Evolutionary conservation across 2,113 vertebrate species (phyloP).

Genomic region (Amblyornis subalaris): DNA sequence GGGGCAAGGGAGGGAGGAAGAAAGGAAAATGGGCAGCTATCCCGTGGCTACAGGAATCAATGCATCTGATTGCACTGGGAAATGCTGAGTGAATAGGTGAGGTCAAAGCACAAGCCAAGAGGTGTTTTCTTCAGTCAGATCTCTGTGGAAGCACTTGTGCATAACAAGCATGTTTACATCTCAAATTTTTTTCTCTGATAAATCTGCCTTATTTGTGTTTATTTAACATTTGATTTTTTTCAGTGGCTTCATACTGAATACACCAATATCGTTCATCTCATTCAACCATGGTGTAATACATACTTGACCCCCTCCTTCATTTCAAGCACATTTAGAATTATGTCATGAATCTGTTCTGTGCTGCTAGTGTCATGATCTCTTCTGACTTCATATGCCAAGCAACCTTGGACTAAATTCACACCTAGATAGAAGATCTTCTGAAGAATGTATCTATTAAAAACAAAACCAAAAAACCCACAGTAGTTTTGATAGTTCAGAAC

Average conservation of each 20-base stretch:
- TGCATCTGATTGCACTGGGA: not conserved
- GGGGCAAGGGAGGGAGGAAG: not conserved
- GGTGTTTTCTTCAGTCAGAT: not conserved
- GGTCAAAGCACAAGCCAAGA: not conserved
- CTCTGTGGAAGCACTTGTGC: not conserved
- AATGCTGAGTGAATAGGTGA: not conserved
- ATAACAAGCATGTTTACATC: not conserved
- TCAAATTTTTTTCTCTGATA: not conserved
- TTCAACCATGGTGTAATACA: not conserved
- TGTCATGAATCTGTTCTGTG: not conserved
- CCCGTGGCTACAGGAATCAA: not conserved
- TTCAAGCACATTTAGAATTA: not conserved
- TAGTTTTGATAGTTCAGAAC: not conserved
- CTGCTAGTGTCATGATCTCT: not conserved
- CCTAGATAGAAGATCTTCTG: not conserved
- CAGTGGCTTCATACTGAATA: not conserved
- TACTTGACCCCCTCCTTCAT: not conserved
- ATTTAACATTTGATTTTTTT: not conserved
- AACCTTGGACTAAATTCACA: not conserved
- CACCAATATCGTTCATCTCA: not conserved
- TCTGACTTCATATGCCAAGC: not conserved
- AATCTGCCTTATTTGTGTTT: not conserved
- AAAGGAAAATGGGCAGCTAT: not conserved
- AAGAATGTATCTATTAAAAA: not conserved
- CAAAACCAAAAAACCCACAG: rapidly evolving